Evolutionary conservation across 2,888 invertebrate genomes (phyloP).

Genomic region (Amiota minor): DNA sequence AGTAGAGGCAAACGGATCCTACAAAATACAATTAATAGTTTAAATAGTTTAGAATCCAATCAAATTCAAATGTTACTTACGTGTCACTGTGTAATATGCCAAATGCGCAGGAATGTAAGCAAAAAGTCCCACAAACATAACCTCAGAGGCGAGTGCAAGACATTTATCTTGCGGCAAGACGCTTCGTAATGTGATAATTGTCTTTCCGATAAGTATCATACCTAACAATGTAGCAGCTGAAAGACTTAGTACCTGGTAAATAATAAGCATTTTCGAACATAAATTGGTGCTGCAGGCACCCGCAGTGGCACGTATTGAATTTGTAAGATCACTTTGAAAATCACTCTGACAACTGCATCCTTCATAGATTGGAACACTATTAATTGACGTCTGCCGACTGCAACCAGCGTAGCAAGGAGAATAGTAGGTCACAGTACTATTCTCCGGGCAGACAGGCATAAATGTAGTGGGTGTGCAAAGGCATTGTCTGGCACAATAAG

Average conservation of each 20-base stretch:
- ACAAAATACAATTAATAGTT: slow-evolving; percentile 18
- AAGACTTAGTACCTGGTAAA: slow-evolving; percentile 74
- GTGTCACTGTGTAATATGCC: slow-evolving; percentile 77
- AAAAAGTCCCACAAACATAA: slow-evolving; percentile 76
- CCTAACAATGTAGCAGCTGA: slow-evolving; percentile 72
- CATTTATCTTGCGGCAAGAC: slow-evolving; percentile 79
- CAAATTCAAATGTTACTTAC: slow-evolving; percentile 65
- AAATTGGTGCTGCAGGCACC: slow-evolving; percentile 76
- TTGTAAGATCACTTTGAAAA: slow-evolving; percentile 49
- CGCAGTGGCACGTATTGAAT: slow-evolving; percentile 71
- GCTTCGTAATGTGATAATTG: slow-evolving; percentile 76
- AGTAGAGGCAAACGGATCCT: slow-evolving; percentile 74
- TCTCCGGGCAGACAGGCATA: slow-evolving; percentile 79
- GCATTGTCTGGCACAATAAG: slow-evolving; percentile 76
- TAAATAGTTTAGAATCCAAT: not conserved
- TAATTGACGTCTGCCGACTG: slow-evolving; percentile 70
- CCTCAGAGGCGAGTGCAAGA: slow-evolving; percentile 76
- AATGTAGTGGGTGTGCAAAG: slow-evolving; percentile 75
- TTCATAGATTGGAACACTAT: slow-evolving; percentile 74
- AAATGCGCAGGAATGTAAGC: slow-evolving; percentile 79
- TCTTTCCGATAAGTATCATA: slow-evolving; percentile 71
- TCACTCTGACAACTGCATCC: slow-evolving; percentile 75
- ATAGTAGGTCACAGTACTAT: slow-evolving; percentile 77
- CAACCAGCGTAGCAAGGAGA: slow-evolving; percentile 86
- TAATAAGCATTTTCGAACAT: slow-evolving; percentile 75